phyloP scores from a whole-genome alignment of 2,888 invertebrate species.

The Lithodes maja region DNA sequence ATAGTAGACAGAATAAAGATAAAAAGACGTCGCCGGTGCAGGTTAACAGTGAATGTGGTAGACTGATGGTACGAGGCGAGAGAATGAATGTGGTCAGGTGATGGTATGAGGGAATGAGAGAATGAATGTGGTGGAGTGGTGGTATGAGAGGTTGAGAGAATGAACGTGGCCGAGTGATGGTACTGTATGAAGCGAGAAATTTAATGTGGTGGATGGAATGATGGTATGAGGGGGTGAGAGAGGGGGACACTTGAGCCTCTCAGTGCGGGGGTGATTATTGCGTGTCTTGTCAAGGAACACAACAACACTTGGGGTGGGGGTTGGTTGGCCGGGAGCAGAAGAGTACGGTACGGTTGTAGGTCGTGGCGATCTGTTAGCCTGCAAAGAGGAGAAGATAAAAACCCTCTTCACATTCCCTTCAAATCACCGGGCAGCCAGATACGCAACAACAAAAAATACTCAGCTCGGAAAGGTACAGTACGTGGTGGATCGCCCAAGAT shows the following conservation, averaged over 20 bases:
- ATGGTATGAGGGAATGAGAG: not conserved
- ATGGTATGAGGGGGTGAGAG: not conserved
- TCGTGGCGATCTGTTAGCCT: conserved; percentile 46
- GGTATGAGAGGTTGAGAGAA: not conserved
- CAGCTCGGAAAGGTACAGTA: not conserved
- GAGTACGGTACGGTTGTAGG: not conserved
- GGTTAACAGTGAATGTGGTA: no score
- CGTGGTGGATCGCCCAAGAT: not conserved
- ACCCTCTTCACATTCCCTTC: conserved; percentile 36
- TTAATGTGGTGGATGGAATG: not conserved
- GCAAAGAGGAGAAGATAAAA: conserved; percentile 69
- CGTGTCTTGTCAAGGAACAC: conserved; percentile 57
- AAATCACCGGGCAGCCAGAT: conserved; percentile 10
- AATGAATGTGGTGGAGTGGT: conserved; percentile 9
- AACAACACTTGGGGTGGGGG: conserved; percentile 37
- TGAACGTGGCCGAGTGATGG: not conserved
- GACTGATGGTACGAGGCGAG: no score
- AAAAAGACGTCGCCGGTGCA: no score
- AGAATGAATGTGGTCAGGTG: no score
- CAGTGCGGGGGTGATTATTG: not conserved
- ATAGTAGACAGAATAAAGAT: no score
- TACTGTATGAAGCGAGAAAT: no score
- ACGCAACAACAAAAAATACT: conserved; percentile 16
- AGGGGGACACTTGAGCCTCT: conserved; percentile 5
- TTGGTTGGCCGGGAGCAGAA: conserved; percentile 48